phyloP scores from a whole-genome alignment of 92 coral and sea anemone genomes.

The Phenganax subtilis region DNA sequence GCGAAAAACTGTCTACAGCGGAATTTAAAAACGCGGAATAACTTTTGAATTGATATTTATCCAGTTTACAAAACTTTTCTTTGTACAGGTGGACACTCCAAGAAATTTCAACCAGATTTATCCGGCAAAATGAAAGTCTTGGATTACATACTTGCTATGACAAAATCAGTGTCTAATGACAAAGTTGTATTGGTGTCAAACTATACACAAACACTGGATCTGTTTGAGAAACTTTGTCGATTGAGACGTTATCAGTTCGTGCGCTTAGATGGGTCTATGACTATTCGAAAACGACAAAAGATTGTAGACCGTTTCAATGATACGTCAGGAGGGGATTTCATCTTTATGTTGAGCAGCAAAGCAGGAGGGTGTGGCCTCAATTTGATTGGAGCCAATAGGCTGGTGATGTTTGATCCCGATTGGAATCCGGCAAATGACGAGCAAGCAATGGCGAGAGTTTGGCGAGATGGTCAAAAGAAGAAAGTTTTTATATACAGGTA shows the following conservation, averaged over 20 bases:
- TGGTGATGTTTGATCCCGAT: conserved; percentile 97
- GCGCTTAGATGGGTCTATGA: conserved; percentile 92
- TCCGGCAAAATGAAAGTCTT: conserved; percentile 92
- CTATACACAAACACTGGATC: conserved; percentile 92
- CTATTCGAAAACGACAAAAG: conserved; percentile 90
- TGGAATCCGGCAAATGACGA: conserved; percentile 99
- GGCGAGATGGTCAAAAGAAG: conserved; percentile 96
- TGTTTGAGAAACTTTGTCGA: conserved; percentile 91
- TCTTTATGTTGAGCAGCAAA: conserved; percentile 91
- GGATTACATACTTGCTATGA: conserved; percentile 82
- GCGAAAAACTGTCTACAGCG: too few species aligned
- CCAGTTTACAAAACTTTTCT: not conserved
- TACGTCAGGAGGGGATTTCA: conserved; percentile 82
- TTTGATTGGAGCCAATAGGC: conserved; percentile 93
- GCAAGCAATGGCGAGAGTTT: conserved; percentile 97
- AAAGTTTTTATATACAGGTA: conserved; percentile 49
- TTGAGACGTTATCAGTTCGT: conserved; percentile 78
- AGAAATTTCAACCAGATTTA: conserved; percentile 66
- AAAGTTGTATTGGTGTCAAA: conserved; percentile 92
- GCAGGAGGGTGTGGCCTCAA: conserved; percentile 97
- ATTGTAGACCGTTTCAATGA: conserved; percentile 89
- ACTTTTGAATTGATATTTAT: too few species aligned
- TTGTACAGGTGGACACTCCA: conserved; percentile 43
- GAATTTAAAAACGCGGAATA: too few species aligned
- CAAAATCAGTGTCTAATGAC: conserved; percentile 79